phyloP scores from a whole-genome alignment of 2,888 invertebrate genomes.

The Sminthurides aquaticus region DNA sequence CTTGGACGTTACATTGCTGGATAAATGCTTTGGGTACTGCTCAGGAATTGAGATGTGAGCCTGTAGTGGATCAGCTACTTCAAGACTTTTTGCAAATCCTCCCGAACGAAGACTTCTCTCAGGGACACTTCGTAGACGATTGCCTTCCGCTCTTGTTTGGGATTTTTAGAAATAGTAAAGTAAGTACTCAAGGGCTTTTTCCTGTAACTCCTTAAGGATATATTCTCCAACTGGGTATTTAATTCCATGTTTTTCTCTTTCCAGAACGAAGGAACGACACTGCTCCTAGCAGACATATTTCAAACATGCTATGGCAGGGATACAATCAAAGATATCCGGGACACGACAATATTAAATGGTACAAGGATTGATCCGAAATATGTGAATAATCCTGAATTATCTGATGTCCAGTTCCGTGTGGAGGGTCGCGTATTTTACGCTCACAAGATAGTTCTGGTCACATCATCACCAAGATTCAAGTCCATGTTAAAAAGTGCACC shows the following conservation, averaged over 20 bases:
- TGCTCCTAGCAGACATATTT: slow-evolving; percentile 78
- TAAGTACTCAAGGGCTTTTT: slow-evolving; percentile 49
- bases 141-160: slow-evolving; percentile 81
- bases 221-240: too few relatives aligned
- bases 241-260: too few relatives aligned
- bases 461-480: slow-evolving; percentile 75
- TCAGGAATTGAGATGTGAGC: slow-evolving; percentile 72
- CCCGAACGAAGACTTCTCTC: slow-evolving; percentile 75
- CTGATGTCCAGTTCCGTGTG: slow-evolving; percentile 85
- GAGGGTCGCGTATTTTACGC: slow-evolving; percentile 86
- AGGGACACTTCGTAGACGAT: slow-evolving; percentile 72
- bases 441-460: slow-evolving; percentile 86
- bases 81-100: slow-evolving; percentile 86
- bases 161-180: slow-evolving; percentile 82
- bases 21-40: slow-evolving; percentile 80
- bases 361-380: slow-evolving; percentile 85
- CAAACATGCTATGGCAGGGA: slow-evolving; percentile 85
- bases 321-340: slow-evolving; percentile 66
- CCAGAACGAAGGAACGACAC: slow-evolving; percentile 78
- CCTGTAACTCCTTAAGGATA: too few relatives aligned
- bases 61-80: slow-evolving; percentile 76
- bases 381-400: slow-evolving; percentile 86
- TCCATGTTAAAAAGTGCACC: slow-evolving; percentile 73
- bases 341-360: slow-evolving; percentile 51
- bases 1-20: slow-evolving; percentile 91